A percentile compares a stretch with the other conserved stretches of the same genome.
Evolutionary conservation across 2,113 vertebrate genomes (phyloP).

Genomic region (Nothoprocta pentlandii): DNA sequence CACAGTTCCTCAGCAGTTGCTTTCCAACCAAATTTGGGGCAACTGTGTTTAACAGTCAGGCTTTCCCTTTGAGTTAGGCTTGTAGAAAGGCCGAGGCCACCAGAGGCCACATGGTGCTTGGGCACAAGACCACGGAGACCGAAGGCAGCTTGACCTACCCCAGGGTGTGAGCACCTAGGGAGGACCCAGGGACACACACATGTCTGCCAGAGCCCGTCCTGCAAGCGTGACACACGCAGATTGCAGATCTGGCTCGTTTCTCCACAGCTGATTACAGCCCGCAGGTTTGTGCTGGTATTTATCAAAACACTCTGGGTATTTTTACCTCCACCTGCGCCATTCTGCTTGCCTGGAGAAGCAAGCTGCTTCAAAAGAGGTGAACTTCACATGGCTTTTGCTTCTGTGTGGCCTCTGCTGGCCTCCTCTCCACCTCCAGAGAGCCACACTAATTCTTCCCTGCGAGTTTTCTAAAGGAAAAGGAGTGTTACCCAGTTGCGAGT

Average conservation of each 20-base stretch:
- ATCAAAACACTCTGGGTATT: not conserved
- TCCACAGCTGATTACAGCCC: conserved; percentile 32
- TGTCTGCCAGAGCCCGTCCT: not conserved
- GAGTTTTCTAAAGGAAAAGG: not conserved
- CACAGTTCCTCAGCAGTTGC: not conserved
- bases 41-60: not conserved
- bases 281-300: conserved; percentile 10
- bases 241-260: not conserved
- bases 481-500: not conserved
- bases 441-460: conserved; percentile 11
- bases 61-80: not conserved
- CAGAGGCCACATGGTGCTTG: too few species aligned
- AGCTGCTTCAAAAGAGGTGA: not conserved
- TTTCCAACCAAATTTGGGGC: not conserved
- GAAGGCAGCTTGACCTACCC: not conserved
- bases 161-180: fast-evolving
- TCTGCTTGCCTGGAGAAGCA: not conserved
- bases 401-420: not conserved
- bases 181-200: not conserved
- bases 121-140: not conserved
- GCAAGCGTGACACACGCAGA: not conserved
- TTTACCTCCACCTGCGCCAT: not conserved
- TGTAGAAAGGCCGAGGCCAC: fast-evolving
- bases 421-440: not conserved
- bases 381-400: not conserved